Evolutionary conservation across 2,888 invertebrate genomes (phyloP), one percentile per base, ranked within the genome.

Genomic region (Orthosia gracilis): DNA sequence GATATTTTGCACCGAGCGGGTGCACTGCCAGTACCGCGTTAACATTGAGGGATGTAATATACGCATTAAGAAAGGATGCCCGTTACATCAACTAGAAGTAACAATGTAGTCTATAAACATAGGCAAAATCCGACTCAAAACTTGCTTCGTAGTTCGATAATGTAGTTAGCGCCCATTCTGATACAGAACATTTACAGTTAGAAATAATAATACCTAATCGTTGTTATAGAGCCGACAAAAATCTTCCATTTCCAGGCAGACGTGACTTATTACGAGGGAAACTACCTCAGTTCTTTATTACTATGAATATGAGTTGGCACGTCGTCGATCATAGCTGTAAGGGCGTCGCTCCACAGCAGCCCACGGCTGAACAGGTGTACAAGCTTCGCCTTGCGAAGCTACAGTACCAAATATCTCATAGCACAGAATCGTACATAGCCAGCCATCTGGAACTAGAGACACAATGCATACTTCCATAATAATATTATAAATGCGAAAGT

Each of bases 281-380:
- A 47, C 31, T 62, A 26, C 52, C n/a, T 64, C 47, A 49, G 15
- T 13, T 50, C 66, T 67, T 76, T 69, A 63, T 52, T 59, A 50
- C 57, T 70, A 62, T 57, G 65, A 69, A 62, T 61, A 71, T 57
- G 73, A 75, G 70, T 77, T 69, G 58, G 62, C 76, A 75, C 52
- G 49, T 71, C 73, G 65, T 82, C 65, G 18, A 59, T 77, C 76
- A 73, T 26, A 59, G 52, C 55, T 21, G 7, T 63, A 47, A 71
- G 18, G 71, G 52, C 54, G 47, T 12, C 15, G 13, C 31, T 71
- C 54, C 47, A 71, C 26, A 18, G 45, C 5, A 15, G 15, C 21
- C 15, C 47, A 18, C 15, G 26, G 18, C 52, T 47, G 45, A 61
- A 13, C n/a, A 45, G 45, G 3, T 45, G 45, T 13, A 61, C n/a